Evolutionary conservation across 2,797 vertebrate species (phyloP).

Genomic region (Oreochromis grahami): DNA sequence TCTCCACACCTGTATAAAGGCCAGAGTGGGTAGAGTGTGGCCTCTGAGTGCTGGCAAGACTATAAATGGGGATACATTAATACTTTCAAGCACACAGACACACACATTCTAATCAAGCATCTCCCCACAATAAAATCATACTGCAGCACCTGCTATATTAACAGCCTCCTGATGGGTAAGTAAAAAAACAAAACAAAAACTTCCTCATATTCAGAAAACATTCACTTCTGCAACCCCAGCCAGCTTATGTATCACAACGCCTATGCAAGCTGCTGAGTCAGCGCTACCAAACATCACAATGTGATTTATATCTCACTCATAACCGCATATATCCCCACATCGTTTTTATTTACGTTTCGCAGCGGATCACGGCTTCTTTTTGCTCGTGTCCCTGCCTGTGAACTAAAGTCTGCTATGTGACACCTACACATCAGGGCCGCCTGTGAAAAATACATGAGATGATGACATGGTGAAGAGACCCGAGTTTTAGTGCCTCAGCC

Average conservation of each 20-base stretch:
- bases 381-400: neutral
- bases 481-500: neutral
- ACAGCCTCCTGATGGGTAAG: conserved; percentile 7
- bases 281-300: neutral
- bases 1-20: conserved; percentile 9
- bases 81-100: neutral
- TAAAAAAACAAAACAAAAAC: conserved; percentile 9
- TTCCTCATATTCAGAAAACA: conserved; percentile 16
- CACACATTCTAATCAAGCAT: neutral
- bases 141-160: neutral
- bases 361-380: neutral
- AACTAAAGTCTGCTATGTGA: conserved; percentile 37
- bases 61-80: neutral
- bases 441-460: conserved; percentile 60
- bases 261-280: neutral
- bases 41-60: neutral
- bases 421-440: neutral
- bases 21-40: neutral
- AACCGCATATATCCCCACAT: neutral
- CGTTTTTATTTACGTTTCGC: neutral
- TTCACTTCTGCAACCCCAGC: neutral
- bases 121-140: neutral
- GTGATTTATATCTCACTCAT: neutral
- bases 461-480: neutral
- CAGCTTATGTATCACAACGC: neutral